phyloP scores from a whole-genome alignment of 37 sponge, comb jelly and placozoan species.

The Chondrilla cf. caribensis region DNA sequence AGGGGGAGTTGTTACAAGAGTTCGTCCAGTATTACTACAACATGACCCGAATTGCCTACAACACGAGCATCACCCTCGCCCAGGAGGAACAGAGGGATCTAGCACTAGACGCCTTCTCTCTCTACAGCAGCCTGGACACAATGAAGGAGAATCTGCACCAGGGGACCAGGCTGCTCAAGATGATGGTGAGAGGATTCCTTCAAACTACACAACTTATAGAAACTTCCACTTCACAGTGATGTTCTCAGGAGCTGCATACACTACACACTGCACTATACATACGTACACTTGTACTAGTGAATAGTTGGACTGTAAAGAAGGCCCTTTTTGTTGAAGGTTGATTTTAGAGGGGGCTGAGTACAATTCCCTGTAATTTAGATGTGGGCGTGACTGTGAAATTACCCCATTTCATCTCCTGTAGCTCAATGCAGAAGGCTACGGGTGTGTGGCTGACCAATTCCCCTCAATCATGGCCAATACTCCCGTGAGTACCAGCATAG shows the following conservation, averaged over 20 bases:
- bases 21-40: slow-evolving; percentile 4
- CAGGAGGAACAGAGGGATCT: background rate
- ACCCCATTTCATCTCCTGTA: background rate
- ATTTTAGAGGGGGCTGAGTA: no score
- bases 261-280: no score
- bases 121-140: background rate
- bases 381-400: no score
- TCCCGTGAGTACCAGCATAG: background rate
- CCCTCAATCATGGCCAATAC: background rate
- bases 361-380: no score
- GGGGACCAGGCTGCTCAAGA: background rate
- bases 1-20: background rate
- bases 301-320: no score
- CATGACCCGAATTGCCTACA: slow-evolving; percentile 1
- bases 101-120: background rate
- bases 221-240: no score
- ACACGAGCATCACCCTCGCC: background rate
- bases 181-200: slow-evolving; percentile 15
- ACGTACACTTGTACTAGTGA: no score
- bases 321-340: no score
- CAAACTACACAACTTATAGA: no score
- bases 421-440: background rate
- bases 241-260: no score
- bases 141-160: background rate
- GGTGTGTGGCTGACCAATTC: background rate